phyloP scores from a whole-genome alignment of 1,140 invertebrate species.

The Pseudomyrmex flavicornis region DNA sequence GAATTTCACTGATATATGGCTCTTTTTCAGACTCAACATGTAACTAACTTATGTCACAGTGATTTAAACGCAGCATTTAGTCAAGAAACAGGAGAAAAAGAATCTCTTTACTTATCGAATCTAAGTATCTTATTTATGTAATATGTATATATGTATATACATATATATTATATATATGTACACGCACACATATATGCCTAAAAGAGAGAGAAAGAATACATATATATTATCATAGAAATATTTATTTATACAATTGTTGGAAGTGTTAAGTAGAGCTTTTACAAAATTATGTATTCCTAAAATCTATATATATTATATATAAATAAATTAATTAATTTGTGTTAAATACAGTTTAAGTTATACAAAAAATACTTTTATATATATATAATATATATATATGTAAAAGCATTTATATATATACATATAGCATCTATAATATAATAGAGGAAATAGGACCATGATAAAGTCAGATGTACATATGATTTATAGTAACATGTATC shows the following conservation, averaged over 20 bases:
- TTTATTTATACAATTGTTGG: slow-evolving; percentile 67
- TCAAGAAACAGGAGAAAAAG: slow-evolving; percentile 14
- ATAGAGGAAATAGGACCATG: slow-evolving; percentile 31
- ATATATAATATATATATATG: too few species aligned
- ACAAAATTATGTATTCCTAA: slow-evolving; percentile 55
- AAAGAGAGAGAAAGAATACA: background rate
- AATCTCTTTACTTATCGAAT: slow-evolving; percentile 54
- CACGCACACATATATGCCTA: slow-evolving; percentile 26
- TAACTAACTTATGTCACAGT: background rate
- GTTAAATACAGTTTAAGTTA: slow-evolving; percentile 60
- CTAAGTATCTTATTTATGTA: slow-evolving; percentile 46
- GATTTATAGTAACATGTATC: slow-evolving; percentile 38
- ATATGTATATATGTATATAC: background rate
- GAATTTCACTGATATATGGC: background rate
- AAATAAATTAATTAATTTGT: slow-evolving; percentile 66
- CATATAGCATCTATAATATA: slow-evolving; percentile 53
- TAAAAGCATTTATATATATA: too few species aligned
- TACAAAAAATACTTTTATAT: slow-evolving; percentile 35
- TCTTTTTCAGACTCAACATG: slow-evolving; percentile 46
- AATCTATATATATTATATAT: slow-evolving; percentile 43
- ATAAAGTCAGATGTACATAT: slow-evolving; percentile 31
- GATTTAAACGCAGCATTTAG: slow-evolving; percentile 2
- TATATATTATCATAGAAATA: slow-evolving; percentile 64
- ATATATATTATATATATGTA: too few species aligned
- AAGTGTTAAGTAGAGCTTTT: slow-evolving; percentile 60